Evolutionary conservation across 2,113 vertebrate genomes (phyloP).

Genomic region (Dipodomys spectabilis): DNA sequence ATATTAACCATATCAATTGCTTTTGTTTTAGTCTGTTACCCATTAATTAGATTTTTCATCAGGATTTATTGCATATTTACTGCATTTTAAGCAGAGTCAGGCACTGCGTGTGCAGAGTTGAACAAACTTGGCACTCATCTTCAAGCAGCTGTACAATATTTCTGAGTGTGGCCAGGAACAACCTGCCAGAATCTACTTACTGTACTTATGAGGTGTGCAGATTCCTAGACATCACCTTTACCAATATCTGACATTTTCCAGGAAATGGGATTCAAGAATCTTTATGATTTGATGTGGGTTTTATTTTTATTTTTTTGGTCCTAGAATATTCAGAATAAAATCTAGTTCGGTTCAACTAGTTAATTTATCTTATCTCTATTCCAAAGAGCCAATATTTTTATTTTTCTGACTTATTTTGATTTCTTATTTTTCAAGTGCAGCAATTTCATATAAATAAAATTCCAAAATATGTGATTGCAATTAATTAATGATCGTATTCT

Average conservation of each 20-base stretch:
- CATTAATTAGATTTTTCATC: background rate
- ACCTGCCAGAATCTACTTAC: background rate
- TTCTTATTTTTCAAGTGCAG: background rate
- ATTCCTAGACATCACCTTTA: background rate
- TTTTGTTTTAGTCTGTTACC: background rate
- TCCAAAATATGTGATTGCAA: background rate
- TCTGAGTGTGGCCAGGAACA: background rate
- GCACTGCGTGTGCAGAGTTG: background rate
- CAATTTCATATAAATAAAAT: constrained; percentile 30
- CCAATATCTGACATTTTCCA: background rate
- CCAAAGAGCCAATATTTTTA: background rate
- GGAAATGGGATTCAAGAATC: background rate
- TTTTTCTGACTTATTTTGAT: background rate
- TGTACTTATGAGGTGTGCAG: background rate
- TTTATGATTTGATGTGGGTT: background rate
- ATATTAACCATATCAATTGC: background rate
- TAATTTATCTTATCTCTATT: background rate
- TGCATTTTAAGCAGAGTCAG: background rate
- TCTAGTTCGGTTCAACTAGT: background rate
- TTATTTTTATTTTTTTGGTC: background rate
- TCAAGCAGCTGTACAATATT: background rate
- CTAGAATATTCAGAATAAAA: background rate
- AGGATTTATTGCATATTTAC: background rate
- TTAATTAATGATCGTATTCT: background rate
- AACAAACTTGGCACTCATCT: background rate